Evolutionary conservation across 2,113 vertebrate genomes (phyloP).

Genomic region (Oncorhynchus nerka): DNA sequence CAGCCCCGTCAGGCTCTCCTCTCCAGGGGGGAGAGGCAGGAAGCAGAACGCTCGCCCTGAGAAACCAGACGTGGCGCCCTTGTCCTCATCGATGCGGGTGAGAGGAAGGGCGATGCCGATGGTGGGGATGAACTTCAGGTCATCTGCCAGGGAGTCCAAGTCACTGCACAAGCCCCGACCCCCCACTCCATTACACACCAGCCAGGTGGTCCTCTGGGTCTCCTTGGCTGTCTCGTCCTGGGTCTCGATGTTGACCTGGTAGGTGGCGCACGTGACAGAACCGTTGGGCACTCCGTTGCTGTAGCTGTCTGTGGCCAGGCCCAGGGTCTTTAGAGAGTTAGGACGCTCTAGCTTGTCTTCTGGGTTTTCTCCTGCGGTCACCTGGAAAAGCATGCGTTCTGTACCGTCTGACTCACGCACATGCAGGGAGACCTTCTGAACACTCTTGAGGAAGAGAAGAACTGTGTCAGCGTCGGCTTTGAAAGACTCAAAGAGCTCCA

Average conservation of each 20-base stretch:
- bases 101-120: slow-evolving; percentile 91
- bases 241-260: slow-evolving; percentile 84
- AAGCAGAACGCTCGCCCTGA: slow-evolving; percentile 95
- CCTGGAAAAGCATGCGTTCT: slow-evolving; percentile 87
- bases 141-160: slow-evolving; percentile 90
- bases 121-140: slow-evolving; percentile 91
- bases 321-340: slow-evolving; percentile 83
- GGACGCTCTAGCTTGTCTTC: slow-evolving; percentile 83
- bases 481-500: slow-evolving; percentile 96
- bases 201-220: slow-evolving; percentile 85
- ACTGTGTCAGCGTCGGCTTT: slow-evolving; percentile 94
- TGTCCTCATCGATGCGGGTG: slow-evolving; percentile 65
- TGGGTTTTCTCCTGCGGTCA: slow-evolving; percentile 81
- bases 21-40: slow-evolving; percentile 91
- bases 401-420: slow-evolving; percentile 86
- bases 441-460: slow-evolving; percentile 92
- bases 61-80: slow-evolving; percentile 82
- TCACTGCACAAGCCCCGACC: slow-evolving; percentile 87
- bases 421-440: slow-evolving; percentile 89
- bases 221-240: slow-evolving; percentile 85
- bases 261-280: slow-evolving; percentile 87
- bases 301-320: slow-evolving; percentile 84
- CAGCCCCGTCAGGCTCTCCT: slow-evolving; percentile 94
- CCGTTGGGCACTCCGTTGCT: slow-evolving; percentile 82
- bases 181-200: slow-evolving; percentile 93